Evolutionary conservation across 2,113 vertebrate genomes (phyloP).

Genomic region (Dipodomys spectabilis): DNA sequence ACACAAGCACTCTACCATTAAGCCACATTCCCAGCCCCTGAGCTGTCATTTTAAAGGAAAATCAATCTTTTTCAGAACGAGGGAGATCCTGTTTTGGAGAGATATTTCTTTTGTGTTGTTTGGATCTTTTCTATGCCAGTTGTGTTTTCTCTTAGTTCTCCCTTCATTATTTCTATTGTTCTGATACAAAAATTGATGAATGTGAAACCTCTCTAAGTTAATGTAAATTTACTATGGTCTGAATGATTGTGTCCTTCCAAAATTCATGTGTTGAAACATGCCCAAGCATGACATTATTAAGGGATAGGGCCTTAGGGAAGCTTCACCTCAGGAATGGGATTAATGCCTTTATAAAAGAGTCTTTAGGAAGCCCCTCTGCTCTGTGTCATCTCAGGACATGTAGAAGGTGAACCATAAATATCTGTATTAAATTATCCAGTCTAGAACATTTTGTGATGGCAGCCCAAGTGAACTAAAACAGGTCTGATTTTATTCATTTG

Average conservation of each 20-base stretch:
- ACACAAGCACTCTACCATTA: too few species aligned
- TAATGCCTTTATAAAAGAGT: neutral
- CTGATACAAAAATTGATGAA: neutral
- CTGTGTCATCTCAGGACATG: neutral
- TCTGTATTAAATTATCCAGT: neutral
- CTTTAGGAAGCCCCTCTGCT: neutral
- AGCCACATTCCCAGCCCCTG: neutral
- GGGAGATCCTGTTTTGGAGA: neutral
- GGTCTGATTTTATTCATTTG: constrained; percentile 36
- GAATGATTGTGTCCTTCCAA: neutral
- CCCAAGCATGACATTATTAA: neutral
- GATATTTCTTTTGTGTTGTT: neutral
- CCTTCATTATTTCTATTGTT: neutral
- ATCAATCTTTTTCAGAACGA: neutral
- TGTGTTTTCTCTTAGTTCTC: constrained; percentile 42
- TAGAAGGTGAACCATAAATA: neutral
- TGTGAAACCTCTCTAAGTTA: neutral
- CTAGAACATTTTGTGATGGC: neutral
- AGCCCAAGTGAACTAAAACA: neutral
- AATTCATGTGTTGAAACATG: neutral
- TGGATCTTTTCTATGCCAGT: constrained; percentile 9
- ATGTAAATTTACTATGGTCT: neutral
- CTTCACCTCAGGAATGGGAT: neutral
- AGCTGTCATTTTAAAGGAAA: constrained; percentile 31
- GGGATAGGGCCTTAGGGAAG: neutral